Evolutionary conservation across 2,888 invertebrate genomes (phyloP), one percentile per base, ranked within the genome.

Genomic region (Drosophila koepferae): DNA sequence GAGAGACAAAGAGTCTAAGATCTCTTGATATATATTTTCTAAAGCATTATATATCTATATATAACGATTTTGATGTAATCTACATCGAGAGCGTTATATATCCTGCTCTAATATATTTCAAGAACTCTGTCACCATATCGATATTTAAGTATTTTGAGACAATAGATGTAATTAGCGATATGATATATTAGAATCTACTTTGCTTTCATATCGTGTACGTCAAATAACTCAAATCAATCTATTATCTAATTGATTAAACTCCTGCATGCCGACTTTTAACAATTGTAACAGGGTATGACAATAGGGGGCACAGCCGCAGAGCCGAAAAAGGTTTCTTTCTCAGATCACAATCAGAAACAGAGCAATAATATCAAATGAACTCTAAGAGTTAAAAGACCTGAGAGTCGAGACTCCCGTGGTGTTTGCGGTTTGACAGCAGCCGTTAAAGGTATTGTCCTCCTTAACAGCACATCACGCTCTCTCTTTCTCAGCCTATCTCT

Each of bases 301-400:
- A 66, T 53, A 60, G 64, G 54, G 64, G 58, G 51, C 68, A 72
- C 70, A 69, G 56, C 61, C 61, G 64, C 53, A 71, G 67, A 54
- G 40, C 60, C 56, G 46, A 68, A 86, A 51, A 86, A 85, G 80
- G 80, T 86, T 84, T 80, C 77, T 54, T 77, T 60, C 58, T 28
- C 61, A 75, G 87, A 82, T 86, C 80, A 76, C 74, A 87, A 86
- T 87, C 87, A 70, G 55, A 71, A 81, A 63, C 66, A 55, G 82
- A 72, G 68, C 70, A 75, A 74, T 76, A 81, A 79, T 81, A 79
- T 79, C 81, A 73, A 81, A 81, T 81, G 79, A 81, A 80, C 81
- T 76, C 63, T 31, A 61, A 54, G 64, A 61, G 46, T 53, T 40
- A 23, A 72, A 72, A 58, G 53, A 46, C 31, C 41, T 58, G 51